Conservation (phyloP, 2,797 vertebrate genomes). For the Eulemur coronatus region DNA sequence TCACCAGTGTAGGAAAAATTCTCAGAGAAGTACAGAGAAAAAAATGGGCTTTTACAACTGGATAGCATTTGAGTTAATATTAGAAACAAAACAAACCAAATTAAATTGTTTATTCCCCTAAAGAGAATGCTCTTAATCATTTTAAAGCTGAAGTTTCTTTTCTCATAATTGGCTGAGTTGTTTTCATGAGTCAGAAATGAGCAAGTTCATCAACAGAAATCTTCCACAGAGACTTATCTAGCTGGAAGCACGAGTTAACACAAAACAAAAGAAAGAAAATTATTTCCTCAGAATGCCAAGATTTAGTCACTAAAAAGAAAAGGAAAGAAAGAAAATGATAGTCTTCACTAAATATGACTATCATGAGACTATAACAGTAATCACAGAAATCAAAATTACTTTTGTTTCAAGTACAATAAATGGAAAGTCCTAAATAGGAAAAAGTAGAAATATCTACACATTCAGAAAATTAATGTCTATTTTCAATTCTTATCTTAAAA, state of each 20-base stretch:
- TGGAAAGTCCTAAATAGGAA: not conserved
- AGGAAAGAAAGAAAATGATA: not conserved
- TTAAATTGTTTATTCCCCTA: conserved; percentile 57
- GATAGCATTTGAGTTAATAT: conserved; percentile 58
- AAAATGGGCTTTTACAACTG: conserved; percentile 64
- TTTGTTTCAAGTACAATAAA: conserved; percentile 7
- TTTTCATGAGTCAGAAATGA: conserved; percentile 71
- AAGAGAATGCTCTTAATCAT: conserved; percentile 62
- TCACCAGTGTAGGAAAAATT: conserved; percentile 52
- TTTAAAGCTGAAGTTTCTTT: conserved; percentile 67
- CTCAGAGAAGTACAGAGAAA: conserved; percentile 54
- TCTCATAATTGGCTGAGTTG: conserved; percentile 64
- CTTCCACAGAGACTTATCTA: conserved; percentile 35
- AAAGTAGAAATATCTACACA: conserved; percentile 10
- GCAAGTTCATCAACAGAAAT: conserved; percentile 52
- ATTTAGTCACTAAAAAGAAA: conserved; percentile 46
- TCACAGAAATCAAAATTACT: not conserved
- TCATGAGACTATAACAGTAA: not conserved
- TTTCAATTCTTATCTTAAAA: conserved; percentile 38
- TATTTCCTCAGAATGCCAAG: conserved; percentile 13
- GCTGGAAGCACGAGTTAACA: conserved; percentile 19
- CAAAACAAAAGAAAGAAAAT: conserved; percentile 46
- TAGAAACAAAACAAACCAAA: conserved; percentile 66
- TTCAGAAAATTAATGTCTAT: conserved; percentile 24
- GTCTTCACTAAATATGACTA: conserved; percentile 19